Evolutionary conservation across 2,888 invertebrate genomes (phyloP), one percentile per base, ranked within the genome.

Genomic region (Aleiodes leptofemur): DNA sequence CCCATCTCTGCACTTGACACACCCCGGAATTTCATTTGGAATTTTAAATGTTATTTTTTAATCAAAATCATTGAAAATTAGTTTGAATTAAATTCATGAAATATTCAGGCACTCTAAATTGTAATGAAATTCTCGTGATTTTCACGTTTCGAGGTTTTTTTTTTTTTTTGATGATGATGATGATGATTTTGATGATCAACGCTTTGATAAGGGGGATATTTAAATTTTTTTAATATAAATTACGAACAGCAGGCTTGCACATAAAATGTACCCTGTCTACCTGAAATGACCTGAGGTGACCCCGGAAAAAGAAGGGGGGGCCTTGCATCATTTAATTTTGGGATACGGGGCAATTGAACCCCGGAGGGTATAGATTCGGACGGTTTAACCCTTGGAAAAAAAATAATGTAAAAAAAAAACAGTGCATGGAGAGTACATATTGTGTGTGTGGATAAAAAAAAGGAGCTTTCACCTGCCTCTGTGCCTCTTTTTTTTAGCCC

Each of bases 401-500:
- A 43, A 23, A 64, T 23, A 61, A 61, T 83, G 83, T 86, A 86
- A 86, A 86, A 86, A 86, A 86, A 86, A 84, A 86, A 83, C 82
- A 83, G 85, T 83, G 86, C 23, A 23, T 23, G 23, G 23, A 23
- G 23, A 23, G 23, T 23, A 23, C 23, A 23, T 23, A 23, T 23
- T 84, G 81, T 84, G 84, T 87, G 87, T 85, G 87, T 87, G 88
- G 86, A 14, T 34, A 38, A 13, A n/a, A 6, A 38, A 43, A 38
- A 38, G 43, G 61, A 11, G 81, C 81, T 80, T 86, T 80, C 87
- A 87, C 87, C 86, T 87, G 87, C 85, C 82, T 48, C 13, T 23
- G 29, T 73, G 70, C 74, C 66, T 66, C 57, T 83, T 82, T 82
- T 81, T 76, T 79, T 79, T 69, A 38, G 50, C 70, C 68, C 66